A percentile compares a stretch with the other conserved stretches of the same genome.
These are phyloP conservation scores for Drosophila tanythrix DNA, from an alignment of 2,888 invertebrate species.

Conservation along the genomic window DNA sequence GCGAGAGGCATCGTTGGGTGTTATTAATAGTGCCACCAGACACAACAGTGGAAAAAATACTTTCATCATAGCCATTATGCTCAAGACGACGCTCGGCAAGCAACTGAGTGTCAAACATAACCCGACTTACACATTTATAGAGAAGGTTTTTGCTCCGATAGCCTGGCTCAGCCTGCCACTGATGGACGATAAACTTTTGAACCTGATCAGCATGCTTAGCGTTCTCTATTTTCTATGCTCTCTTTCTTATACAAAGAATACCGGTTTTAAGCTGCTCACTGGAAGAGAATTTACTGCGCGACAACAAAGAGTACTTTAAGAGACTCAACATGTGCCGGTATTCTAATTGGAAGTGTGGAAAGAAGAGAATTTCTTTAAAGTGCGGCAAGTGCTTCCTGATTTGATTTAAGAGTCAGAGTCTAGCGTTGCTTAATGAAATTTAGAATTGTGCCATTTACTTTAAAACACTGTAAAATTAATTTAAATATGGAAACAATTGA, in stretches of 20 bases:
- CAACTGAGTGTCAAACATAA: conserved; percentile 59
- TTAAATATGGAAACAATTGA: fast-evolving
- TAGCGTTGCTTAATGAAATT: neutral
- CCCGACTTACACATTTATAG: conserved; percentile 40
- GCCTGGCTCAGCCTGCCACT: conserved; percentile 7
- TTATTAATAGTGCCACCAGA: conserved; percentile 30
- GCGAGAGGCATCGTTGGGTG: conserved; percentile 47
- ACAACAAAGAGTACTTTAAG: neutral
- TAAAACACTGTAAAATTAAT: neutral
- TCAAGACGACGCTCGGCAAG: conserved; percentile 29
- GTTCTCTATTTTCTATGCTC: neutral
- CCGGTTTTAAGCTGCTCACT: conserved; percentile 22
- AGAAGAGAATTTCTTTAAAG: neutral
- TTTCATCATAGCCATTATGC: conserved; percentile 26
- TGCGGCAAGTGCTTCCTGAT: neutral
- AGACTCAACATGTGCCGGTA: neutral
- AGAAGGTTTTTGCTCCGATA: conserved; percentile 20
- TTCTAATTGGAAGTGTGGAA: neutral
- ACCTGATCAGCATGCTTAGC: conserved; percentile 65
- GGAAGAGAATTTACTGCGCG: conserved; percentile 1
- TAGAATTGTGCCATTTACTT: neutral
- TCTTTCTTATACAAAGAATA: conserved; percentile 6
- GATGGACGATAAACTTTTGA: conserved; percentile 60
- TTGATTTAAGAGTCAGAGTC: neutral
- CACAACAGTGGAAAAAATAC: conserved; percentile 20